Percentiles rank a stretch among this genome's conserved stretches.
These are phyloP conservation scores for Protophormia terraenovae DNA, from an alignment of 2,888 invertebrate genomes.

Conservation along the genomic window DNA sequence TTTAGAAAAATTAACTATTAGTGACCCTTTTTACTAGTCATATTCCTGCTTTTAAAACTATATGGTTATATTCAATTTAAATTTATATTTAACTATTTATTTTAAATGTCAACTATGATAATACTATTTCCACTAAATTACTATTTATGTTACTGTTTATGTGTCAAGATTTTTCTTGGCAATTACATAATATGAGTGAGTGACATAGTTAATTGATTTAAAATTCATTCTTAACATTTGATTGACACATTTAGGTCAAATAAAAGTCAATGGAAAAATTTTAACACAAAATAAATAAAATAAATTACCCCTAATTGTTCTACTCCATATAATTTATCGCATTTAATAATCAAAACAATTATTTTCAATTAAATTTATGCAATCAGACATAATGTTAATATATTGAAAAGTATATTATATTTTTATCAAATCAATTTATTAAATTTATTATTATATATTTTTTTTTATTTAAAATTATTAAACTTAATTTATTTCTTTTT, in stretches of 20 bases:
- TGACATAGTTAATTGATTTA: not conserved
- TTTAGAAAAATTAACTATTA: no score
- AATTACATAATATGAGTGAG: not conserved
- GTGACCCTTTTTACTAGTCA: no score
- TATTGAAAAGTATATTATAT: no score
- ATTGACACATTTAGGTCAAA: constrained; percentile 5
- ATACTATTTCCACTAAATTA: not conserved
- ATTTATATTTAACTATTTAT: no score
- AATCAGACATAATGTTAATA: not conserved
- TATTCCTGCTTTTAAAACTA: no score
- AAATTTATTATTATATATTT: not conserved
- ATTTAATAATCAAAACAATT: not conserved
- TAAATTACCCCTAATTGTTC: not conserved
- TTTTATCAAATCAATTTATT: not conserved
- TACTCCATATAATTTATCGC: not conserved
- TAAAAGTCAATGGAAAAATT: not conserved
- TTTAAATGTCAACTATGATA: not conserved
- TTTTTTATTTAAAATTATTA: no score
- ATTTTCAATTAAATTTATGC: not conserved
- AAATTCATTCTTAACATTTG: not conserved
- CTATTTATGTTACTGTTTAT: not conserved
- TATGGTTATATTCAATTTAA: no score
- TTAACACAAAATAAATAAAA: not conserved
- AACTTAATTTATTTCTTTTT: no score
- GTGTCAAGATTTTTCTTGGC: no score